Conservation (phyloP, 2,797 vertebrate genomes). For the Chrosomus eos region DNA sequence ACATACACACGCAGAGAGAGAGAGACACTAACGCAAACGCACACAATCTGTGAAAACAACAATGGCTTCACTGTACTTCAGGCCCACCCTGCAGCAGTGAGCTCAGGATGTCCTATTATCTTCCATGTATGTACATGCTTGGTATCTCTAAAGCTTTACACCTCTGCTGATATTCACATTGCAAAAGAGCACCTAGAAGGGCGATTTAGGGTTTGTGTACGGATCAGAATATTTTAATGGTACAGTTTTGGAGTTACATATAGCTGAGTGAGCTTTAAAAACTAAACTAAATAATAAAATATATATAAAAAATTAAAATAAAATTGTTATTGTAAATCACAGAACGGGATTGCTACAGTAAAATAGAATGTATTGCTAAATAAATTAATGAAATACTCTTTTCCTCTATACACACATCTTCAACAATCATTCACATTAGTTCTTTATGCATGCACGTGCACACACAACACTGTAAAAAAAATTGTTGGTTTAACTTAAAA, state of each 20-base stretch:
- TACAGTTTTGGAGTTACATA: not conserved
- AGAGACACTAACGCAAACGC: not conserved
- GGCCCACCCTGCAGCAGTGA: slow-evolving; percentile 53
- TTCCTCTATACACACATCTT: no score
- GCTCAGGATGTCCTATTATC: slow-evolving; percentile 39
- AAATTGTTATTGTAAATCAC: not conserved
- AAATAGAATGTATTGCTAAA: not conserved
- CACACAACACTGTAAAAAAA: no score
- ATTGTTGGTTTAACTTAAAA: no score
- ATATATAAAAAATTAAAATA: no score
- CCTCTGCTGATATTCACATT: not conserved
- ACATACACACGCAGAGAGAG: slow-evolving; percentile 11
- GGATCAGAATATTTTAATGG: not conserved
- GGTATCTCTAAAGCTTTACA: slow-evolving; percentile 23
- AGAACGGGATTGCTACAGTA: not conserved
- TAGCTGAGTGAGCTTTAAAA: not conserved
- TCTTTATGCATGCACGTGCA: not conserved
- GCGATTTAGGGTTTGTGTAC: not conserved
- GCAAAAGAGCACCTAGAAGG: not conserved
- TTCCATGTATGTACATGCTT: slow-evolving; percentile 32
- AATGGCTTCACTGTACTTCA: slow-evolving; percentile 49
- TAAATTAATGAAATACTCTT: no score
- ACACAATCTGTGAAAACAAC: slow-evolving; percentile 35
- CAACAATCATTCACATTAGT: not conserved
- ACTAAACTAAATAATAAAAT: not conserved